Evolutionary conservation across 2,113 vertebrate species (phyloP).

Genomic region (Canis aureus): DNA sequence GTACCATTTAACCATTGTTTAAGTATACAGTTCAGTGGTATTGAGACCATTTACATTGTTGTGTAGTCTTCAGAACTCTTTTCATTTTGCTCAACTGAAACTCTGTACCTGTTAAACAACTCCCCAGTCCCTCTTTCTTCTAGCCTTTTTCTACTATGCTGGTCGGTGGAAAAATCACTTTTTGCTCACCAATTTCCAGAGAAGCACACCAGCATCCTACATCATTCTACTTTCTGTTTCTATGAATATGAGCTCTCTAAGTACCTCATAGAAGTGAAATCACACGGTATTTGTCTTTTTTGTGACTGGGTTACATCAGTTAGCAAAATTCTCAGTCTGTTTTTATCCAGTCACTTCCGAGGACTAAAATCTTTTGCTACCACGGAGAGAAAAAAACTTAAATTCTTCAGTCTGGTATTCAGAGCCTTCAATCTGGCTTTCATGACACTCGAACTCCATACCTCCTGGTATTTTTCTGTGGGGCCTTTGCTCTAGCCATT

Average conservation of each 20-base stretch:
- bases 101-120: not conserved
- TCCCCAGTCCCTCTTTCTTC: rapidly evolving
- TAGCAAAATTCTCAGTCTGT: not conserved
- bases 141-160: not conserved
- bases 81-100: not conserved
- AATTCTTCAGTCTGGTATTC: not conserved
- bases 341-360: conserved; percentile 11
- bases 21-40: not conserved
- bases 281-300: not conserved
- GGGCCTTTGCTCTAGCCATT: not conserved
- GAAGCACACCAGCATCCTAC: too few species aligned
- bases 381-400: not conserved
- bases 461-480: not conserved
- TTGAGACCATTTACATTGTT: not conserved
- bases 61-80: not conserved
- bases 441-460: too few species aligned
- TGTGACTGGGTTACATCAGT: not conserved
- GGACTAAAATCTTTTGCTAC: not conserved
- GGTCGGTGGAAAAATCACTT: too few species aligned
- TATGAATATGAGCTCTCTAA: not conserved
- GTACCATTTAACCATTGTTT: not conserved
- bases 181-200: too few species aligned
- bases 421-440: not conserved
- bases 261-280: not conserved
- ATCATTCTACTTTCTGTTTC: not conserved